Evolutionary conservation across 2,797 vertebrate genomes (phyloP).

Genomic region (Scleropages formosus): DNA sequence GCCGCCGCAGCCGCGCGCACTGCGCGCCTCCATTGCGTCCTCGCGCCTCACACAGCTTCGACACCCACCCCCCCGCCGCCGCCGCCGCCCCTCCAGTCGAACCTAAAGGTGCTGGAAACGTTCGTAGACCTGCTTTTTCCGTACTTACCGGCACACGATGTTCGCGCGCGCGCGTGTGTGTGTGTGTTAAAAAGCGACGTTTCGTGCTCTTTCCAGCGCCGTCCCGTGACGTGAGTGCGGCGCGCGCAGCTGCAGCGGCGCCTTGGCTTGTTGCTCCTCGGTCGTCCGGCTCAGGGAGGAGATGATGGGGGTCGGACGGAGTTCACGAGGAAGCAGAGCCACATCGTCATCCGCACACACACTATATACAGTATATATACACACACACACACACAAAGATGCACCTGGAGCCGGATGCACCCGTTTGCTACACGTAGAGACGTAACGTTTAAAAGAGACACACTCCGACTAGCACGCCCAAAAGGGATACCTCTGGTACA

Average conservation of each 20-base stretch:
- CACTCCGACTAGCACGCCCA: too few relatives aligned
- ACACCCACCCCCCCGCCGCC: not conserved
- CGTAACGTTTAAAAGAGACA: too few relatives aligned
- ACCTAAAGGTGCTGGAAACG: too few relatives aligned
- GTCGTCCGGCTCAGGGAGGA: slow-evolving; percentile 6
- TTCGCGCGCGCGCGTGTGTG: not conserved
- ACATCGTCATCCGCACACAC: too few relatives aligned
- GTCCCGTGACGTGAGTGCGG: slow-evolving; percentile 1
- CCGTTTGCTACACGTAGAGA: too few relatives aligned
- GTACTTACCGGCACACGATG: slow-evolving; percentile 19
- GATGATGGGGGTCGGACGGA: slow-evolving; percentile 14
- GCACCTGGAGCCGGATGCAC: too few relatives aligned
- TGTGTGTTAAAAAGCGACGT: not conserved
- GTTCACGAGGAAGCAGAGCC: slow-evolving; percentile 28
- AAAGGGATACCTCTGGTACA: too few relatives aligned
- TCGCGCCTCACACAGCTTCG: not conserved
- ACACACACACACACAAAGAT: too few relatives aligned
- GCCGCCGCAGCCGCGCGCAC: too few relatives aligned
- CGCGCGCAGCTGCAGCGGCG: slow-evolving; percentile 19
- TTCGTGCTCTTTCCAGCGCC: not conserved
- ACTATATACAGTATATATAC: too few relatives aligned
- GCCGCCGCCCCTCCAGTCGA: too few relatives aligned
- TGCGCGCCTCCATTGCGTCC: not conserved
- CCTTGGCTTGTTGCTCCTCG: slow-evolving; percentile 30
- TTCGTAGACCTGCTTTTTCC: too few relatives aligned